Evolutionary conservation across 2,797 vertebrate genomes (phyloP).

Genomic region (Parauchenoglanis ngamensis): DNA sequence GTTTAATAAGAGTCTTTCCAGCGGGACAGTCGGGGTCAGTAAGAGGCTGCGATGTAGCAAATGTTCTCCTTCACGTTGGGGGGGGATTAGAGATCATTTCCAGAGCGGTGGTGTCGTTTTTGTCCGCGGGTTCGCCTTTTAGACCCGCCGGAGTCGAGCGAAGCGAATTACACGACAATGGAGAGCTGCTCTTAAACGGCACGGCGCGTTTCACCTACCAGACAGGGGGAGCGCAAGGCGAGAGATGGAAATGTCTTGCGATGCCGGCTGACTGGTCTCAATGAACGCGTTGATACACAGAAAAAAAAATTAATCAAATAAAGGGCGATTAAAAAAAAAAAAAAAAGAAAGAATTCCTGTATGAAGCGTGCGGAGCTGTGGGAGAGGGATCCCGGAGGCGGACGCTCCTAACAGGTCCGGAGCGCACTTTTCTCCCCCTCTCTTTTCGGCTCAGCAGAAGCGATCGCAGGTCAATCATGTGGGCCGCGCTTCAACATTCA

Average conservation of each 20-base stretch:
- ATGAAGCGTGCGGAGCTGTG: slow-evolving; percentile 80
- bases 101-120: slow-evolving; percentile 74
- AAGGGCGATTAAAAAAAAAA: slow-evolving; percentile 62
- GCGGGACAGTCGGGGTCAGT: slow-evolving; percentile 90
- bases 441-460: slow-evolving; percentile 80
- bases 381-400: slow-evolving; percentile 80
- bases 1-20: slow-evolving; percentile 83
- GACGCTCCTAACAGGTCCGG: slow-evolving; percentile 87
- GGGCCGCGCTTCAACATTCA: slow-evolving; percentile 95
- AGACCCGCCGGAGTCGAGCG: slow-evolving; percentile 89
- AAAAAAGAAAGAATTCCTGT: slow-evolving; percentile 14
- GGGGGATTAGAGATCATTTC: slow-evolving; percentile 81
- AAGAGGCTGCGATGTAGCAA: slow-evolving; percentile 80
- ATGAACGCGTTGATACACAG: slow-evolving; percentile 78
- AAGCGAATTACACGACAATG: slow-evolving; percentile 93
- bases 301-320: slow-evolving; percentile 73
- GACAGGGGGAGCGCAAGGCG: slow-evolving; percentile 89
- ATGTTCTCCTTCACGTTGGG: slow-evolving; percentile 66
- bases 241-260: slow-evolving; percentile 84
- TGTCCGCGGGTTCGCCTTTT: slow-evolving; percentile 85
- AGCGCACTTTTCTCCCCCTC: slow-evolving; percentile 85
- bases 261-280: slow-evolving; percentile 86
- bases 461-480: slow-evolving; percentile 91
- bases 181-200: slow-evolving; percentile 89
- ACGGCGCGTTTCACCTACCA: slow-evolving; percentile 94